Conservation (phyloP, 2,113 vertebrate genomes). For the Menura novaehollandiae region DNA sequence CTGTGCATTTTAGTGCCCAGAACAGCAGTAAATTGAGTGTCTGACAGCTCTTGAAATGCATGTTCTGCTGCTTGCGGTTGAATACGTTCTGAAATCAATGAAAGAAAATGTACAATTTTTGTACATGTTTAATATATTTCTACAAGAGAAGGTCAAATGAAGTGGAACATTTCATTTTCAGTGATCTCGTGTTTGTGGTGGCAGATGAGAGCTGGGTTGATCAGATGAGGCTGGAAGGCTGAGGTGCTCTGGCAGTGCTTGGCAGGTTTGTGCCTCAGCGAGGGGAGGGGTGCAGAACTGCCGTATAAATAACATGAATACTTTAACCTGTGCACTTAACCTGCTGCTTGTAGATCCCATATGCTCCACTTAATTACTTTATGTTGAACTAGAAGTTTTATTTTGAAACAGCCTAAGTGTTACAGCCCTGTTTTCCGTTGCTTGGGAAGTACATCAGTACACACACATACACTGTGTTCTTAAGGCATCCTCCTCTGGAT, state of each 20-base stretch:
- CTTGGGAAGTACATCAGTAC: not conserved
- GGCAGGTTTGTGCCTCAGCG: not conserved
- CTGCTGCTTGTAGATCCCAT: not conserved
- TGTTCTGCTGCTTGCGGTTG: constrained; percentile 48
- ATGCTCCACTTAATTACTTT: not conserved
- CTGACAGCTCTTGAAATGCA: constrained; percentile 53
- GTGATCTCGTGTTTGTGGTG: not conserved
- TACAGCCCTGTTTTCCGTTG: not conserved
- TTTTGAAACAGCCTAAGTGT: not conserved
- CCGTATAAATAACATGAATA: not conserved
- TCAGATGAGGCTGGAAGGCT: not conserved
- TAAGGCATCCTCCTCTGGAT: not conserved
- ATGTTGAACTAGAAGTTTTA: not conserved
- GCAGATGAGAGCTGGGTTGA: not conserved
- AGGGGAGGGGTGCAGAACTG: not conserved
- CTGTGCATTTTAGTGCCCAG: constrained; percentile 1
- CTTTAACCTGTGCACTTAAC: not conserved
- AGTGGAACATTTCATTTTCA: constrained; percentile 49
- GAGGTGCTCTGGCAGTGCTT: not conserved
- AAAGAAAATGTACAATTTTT: constrained; percentile 44
- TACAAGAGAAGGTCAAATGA: constrained; percentile 56
- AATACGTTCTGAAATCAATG: constrained; percentile 48
- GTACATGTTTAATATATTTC: constrained; percentile 57
- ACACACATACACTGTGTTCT: not conserved
- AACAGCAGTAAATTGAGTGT: constrained; percentile 47